Evolutionary conservation across 2,888 invertebrate species (phyloP), one percentile per base, ranked within the genome.

Genomic region (Brenthis ino): DNA sequence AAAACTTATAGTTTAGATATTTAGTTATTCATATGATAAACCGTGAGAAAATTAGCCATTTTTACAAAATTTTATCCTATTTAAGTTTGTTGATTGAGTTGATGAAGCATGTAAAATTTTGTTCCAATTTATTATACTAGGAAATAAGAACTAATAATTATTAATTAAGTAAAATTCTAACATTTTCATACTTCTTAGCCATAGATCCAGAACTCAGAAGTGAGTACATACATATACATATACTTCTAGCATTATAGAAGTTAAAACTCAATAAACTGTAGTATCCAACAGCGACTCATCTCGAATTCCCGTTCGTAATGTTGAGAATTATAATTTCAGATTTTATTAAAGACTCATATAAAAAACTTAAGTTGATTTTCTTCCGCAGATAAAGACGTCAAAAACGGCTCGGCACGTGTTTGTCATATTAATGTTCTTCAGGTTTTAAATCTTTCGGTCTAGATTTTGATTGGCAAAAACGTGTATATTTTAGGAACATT

Each of bases 321-420:
- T 20, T 48, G 16, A 50, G 54, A 71, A 74, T 75, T 73, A 76
- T 70, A 76, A 77, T 77, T 77, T 75, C 65, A 77, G 75, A 77
- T 76, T 72, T 73, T 75, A 76, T 74, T 71, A 74, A 74, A 57
- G 68, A 70, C 58, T 69, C 63, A 60, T 55, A 64, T 69, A 77
- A 76, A 75, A 75, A 75, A 37, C 69, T 58, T 58, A 63, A 70
- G 70, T 72, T 72, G 74, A 74, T 76, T 73, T 75, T 75, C 71
- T 75, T 75, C 70, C 72, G 70, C 67, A 68, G 76, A 77, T 77
- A 76, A 77, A 77, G 76, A 72, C 69, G 76, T 76, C 77, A 73
- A 72, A 75, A 74, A 73, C 69, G 57, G 61, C 64, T 64, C 65
- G 67, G 67, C 75, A 74, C 77, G 72, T 69, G 75, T 50, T 65